Evolutionary conservation across 2,113 vertebrate genomes (phyloP), one percentile per base, ranked within the genome.

Genomic region (Pandion haliaetus): DNA sequence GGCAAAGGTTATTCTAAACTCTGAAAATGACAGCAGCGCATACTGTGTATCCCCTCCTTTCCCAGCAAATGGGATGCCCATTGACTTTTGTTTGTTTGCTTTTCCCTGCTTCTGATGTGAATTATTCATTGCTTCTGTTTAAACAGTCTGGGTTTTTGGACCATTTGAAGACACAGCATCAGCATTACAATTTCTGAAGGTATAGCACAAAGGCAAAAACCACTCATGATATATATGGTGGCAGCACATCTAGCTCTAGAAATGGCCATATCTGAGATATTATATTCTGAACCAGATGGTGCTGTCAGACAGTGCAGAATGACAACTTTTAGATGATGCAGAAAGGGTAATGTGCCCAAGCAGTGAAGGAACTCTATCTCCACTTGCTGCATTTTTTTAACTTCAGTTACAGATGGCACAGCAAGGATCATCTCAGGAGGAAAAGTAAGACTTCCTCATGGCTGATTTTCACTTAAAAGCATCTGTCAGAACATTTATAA

Each of bases 201-300:
- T 44, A 36, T 0, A 91, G 29, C 63, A 87, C 73, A 76, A 76
- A 89, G 70, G 45, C 67, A 91, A 74, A 73, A 95, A 36, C 3
- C 1, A 40, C 65, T 92, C 66, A 77, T 1, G 0, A 89, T 89
- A 52, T 79, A 42, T 42, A 61, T 76, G 62, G 58, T 72, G 66
- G 65, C 73, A 79, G 61, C 73, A 66, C 58, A 91, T 91, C 83
- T 76, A 95, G 61, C 88, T 94, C 88, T 69, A 91, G 93, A 93
- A 95, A 84, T 82, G 92, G 57, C 34, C 81, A 23, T 74, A 94
- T 67, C 83, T 95, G 83, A 92, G 87, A 65, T 79, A 86, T 26
- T 91, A 31, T 57, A 86, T 76, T 89, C 91, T 82, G 77, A 92
- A 95, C 81, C 96, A 96, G 95, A 95, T 96, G 96, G 97, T 96